These are phyloP conservation scores for Rhea americana DNA, from an alignment of 2,113 vertebrate species.

Conservation along the genomic window DNA sequence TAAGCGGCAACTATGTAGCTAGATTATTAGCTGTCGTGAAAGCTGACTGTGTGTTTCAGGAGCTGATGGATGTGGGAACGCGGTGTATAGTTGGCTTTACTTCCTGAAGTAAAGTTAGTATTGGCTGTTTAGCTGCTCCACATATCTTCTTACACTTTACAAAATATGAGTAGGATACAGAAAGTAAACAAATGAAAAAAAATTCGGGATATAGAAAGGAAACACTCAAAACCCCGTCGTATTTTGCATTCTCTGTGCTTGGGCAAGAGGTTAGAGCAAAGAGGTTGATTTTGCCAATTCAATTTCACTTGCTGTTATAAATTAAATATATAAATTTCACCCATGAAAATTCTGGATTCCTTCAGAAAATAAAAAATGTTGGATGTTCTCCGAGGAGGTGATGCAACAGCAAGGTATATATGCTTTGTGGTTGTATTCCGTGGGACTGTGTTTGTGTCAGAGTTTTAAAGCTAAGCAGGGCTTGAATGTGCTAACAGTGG, in stretches of 20 bases:
- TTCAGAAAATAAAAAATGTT: not conserved
- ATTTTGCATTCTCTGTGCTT: not conserved
- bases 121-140: not conserved
- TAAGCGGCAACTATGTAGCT: not conserved
- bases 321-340: not conserved
- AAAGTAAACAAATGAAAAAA: not conserved
- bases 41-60: not conserved
- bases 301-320: slow-evolving; percentile 22
- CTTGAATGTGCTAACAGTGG: not conserved
- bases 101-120: not conserved
- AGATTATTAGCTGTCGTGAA: not conserved
- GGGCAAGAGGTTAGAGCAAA: not conserved
- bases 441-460: not conserved
- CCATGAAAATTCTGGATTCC: slow-evolving; percentile 6
- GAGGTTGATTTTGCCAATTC: not conserved
- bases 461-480: not conserved
- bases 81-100: not conserved
- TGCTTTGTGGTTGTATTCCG: not conserved
- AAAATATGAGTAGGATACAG: not conserved
- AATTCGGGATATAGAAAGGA: not conserved
- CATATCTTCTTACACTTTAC: not conserved
- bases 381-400: not conserved
- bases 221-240: not conserved
- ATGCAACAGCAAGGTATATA: not conserved
- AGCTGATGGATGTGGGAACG: not conserved